A percentile compares a stretch with the other conserved stretches of the same genome.
Evolutionary conservation across 2,113 vertebrate species (phyloP).

Genomic region (Steatornis caripensis): DNA sequence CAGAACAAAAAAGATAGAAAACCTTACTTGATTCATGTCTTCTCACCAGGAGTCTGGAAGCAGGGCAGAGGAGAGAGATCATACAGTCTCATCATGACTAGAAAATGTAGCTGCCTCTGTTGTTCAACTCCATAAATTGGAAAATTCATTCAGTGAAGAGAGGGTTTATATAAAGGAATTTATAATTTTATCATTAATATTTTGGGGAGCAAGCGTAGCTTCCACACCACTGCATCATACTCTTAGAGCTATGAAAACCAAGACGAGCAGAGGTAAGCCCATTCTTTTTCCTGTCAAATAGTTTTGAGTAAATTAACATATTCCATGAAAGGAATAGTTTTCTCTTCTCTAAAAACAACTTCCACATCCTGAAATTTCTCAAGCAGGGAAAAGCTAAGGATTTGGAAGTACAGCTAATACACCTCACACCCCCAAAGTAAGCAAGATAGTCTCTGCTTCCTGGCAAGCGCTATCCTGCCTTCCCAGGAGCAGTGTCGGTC

Average conservation of each 20-base stretch:
- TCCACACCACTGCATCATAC: neutral
- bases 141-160: neutral
- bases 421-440: neutral
- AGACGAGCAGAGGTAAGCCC: neutral
- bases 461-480: neutral
- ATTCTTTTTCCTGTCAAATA: neutral
- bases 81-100: neutral
- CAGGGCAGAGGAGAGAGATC: neutral
- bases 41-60: neutral
- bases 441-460: neutral
- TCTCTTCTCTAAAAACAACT: neutral
- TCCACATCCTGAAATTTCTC: neutral
- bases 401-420: neutral
- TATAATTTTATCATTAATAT: neutral
- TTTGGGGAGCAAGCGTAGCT: neutral
- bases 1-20: neutral
- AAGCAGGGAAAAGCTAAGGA: neutral
- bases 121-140: neutral
- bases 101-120: neutral
- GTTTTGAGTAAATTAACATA: neutral
- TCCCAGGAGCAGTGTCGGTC: accelerated
- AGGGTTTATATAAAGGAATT: neutral
- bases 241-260: neutral
- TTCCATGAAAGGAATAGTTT: neutral
- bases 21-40: accelerated